Conservation (phyloP, 2,797 vertebrate genomes). For the Myotis myotis region DNA sequence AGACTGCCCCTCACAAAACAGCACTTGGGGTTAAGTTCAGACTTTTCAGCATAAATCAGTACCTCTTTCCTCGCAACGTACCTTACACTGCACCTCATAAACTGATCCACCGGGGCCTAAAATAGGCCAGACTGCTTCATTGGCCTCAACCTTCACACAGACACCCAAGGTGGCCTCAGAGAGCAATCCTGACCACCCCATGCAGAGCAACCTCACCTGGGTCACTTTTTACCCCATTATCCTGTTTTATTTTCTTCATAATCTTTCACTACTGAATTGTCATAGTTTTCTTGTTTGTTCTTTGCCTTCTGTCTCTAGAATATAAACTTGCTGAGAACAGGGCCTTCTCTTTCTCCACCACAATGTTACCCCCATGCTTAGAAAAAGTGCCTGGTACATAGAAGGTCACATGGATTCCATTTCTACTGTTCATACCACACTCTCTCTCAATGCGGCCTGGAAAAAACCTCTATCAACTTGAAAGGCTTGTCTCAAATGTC, state of each 20-base stretch:
- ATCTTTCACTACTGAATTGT: background rate
- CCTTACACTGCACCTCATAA: background rate
- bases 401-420: background rate
- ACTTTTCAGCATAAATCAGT: background rate
- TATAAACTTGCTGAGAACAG: background rate
- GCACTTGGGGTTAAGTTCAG: background rate
- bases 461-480: background rate
- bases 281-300: background rate
- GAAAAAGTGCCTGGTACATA: background rate
- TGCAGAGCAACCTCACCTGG: rapidly evolving
- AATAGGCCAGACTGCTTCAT: background rate
- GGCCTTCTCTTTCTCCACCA: background rate
- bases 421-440: background rate
- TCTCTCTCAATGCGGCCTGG: background rate
- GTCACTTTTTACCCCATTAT: background rate
- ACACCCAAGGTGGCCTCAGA: background rate
- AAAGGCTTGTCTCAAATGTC: background rate
- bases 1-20: background rate
- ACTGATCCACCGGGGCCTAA: background rate
- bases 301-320: background rate
- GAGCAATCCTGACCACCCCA: background rate
- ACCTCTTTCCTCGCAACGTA: background rate
- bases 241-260: background rate
- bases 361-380: background rate
- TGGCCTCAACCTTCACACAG: background rate